Evolutionary conservation across 2,113 vertebrate species (phyloP), one percentile per base, ranked within the genome.

Genomic region (Hypanus sabinus): DNA sequence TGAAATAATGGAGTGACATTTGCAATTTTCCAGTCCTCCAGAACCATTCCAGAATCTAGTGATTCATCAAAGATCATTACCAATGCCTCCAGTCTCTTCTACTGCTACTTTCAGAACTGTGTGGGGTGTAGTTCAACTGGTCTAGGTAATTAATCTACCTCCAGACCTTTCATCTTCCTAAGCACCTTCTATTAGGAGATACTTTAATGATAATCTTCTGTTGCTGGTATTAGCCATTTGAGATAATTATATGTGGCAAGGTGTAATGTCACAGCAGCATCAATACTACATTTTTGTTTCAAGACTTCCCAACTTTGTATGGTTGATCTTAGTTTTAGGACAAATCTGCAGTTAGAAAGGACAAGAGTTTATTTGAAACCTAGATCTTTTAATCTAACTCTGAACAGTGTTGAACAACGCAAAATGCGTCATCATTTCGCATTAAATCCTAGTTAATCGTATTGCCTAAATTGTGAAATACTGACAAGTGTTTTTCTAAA

Each of bases 241-340:
- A 3, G 46, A 93, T 95, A n/a, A 1, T n/a, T 96, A 96, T 96
- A 0, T n/a, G 68, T 55, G 77, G 20, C 75, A 36, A 30, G 85
- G 55, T 24, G 2, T 85, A 3, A 30, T 57, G 57, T 55, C 30
- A 20, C 55, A 90, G 16, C 18, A 46, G 18, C 0, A 38, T 81
- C 38, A 77, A 14, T 77, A 33, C 10, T n/a, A 77, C 10, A 24
- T 77, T 77, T 33, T 77, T 24, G 30, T 77, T 77, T 1, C 8
- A 81, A 46, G 38, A 46, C 38, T 6, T 81, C 4, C 27, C 27
- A n/a, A 14, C 36, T 38, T 46, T 83, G 18, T 24, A 83, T 83
- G 20, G 33, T 9, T 55, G 38, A 24, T 24, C 10, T 83, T 83
- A 55, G 20, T 55, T 33, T 80, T 14, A 80, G 33, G 77, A 80